These are phyloP conservation scores for Mesorhabditis spiculigera DNA, from an alignment of 2,888 invertebrate species.

Conservation along the genomic window DNA sequence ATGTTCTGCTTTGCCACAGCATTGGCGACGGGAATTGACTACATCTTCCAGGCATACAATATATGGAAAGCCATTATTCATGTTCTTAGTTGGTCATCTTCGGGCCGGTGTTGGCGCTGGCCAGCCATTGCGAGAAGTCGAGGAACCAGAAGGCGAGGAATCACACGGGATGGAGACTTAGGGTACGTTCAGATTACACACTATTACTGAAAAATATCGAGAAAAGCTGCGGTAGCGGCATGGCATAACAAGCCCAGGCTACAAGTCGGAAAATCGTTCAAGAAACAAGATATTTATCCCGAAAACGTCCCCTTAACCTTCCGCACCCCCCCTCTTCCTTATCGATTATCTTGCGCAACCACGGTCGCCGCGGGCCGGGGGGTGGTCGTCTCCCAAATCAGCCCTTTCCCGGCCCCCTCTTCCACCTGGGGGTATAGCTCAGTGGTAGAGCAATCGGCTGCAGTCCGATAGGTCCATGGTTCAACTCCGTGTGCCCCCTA, in stretches of 20 bases:
- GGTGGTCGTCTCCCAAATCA: too few species aligned
- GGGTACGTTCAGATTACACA: not conserved
- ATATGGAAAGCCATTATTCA: too few species aligned
- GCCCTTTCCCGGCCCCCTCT: too few species aligned
- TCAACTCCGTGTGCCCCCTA: conserved; percentile 22
- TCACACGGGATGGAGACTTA: conserved; percentile 13
- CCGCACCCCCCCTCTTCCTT: too few species aligned
- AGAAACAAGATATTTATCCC: too few species aligned
- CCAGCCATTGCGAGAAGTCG: conserved; percentile 38
- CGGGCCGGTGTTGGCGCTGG: conserved; percentile 50
- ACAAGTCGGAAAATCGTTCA: too few species aligned
- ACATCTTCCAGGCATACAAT: conserved; percentile 30
- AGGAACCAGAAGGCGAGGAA: conserved; percentile 10
- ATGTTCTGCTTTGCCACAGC: conserved; percentile 56
- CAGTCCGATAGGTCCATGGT: conserved; percentile 50
- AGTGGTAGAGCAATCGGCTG: conserved; percentile 51
- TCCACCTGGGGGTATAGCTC: conserved; percentile 36
- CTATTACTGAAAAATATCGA: not conserved
- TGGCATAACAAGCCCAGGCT: too few species aligned
- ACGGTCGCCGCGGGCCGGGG: too few species aligned
- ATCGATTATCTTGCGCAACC: too few species aligned
- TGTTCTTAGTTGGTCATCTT: conserved; percentile 42
- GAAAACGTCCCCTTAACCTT: too few species aligned
- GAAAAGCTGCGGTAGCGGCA: too few species aligned
- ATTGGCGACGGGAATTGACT: conserved; percentile 52